Base-by-base conservation (phyloP, 2,797 vertebrate species). In the Chelidonichthys spinosus region DNA sequence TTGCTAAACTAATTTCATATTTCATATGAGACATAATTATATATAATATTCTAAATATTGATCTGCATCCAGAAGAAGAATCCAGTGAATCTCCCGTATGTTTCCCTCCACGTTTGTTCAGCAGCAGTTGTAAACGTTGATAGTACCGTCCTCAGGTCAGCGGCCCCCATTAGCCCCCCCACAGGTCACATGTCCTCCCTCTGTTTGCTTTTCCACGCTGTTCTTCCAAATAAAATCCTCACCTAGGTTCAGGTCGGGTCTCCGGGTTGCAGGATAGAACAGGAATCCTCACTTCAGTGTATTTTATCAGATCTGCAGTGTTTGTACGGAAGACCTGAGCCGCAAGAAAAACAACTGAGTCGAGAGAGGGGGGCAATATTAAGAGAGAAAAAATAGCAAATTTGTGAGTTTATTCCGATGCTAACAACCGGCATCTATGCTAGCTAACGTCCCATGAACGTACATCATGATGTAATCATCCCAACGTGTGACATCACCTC, bases 151-250 rank as follows among this genome's bases (percentile, higher is more conserved):
- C 69, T 81, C 71, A 78, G 76, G 47, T 81, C 76, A 61, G 9
- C 14, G 35, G 64, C 72, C 73, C 72, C 73, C 80, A 79, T 82
- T 85, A 81, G 86, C 70, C 69, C 64, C 61, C 54, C 25, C 78
- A 36, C 39, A n/a, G 59, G 52, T 79, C 68, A 81, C 63, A 36
- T 82, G 79, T 81, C 76, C 67, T 70, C 52, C 37, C 67, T 59
- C 64, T 85, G 85, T 86, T 88, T 88, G 82, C 76, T 78, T 87
- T 84, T 88, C 85, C 83, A 79, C 65, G 56, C 74, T 36, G 64
- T 43, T 74, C 50, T 60, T 72, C 69, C 69, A 69, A 75, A 56
- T 80, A 4, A 78, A 72, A 59, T 72, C 69, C 60, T 82, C 50
- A 61, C 65, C 44, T 47, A 36, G 71, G 49, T 52, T 81, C 6